phyloP scores from a whole-genome alignment of 2,113 vertebrate genomes.

The Proteles cristata region DNA sequence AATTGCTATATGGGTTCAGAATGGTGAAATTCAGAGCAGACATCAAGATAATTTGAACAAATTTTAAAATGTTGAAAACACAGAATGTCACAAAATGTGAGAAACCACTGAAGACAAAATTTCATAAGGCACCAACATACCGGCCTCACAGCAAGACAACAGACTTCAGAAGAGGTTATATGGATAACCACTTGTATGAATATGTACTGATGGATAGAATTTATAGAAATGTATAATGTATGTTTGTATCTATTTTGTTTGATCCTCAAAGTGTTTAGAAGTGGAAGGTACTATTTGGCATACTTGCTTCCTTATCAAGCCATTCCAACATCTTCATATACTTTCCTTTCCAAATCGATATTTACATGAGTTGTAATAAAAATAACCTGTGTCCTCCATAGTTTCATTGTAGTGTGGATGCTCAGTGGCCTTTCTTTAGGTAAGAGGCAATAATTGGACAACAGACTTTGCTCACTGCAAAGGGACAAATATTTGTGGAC shows the following conservation, averaged over 20 bases:
- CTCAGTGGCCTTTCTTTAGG: not conserved
- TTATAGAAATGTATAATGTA: not conserved
- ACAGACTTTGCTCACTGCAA: slow-evolving; percentile 71
- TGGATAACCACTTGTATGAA: not conserved
- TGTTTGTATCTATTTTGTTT: not conserved
- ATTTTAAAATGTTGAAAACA: slow-evolving; percentile 12
- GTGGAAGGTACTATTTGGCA: not conserved
- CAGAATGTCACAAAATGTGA: not conserved
- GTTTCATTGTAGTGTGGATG: not conserved
- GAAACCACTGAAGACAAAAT: not conserved
- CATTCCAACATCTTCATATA: not conserved
- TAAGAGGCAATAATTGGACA: slow-evolving; percentile 65
- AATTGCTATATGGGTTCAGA: not conserved
- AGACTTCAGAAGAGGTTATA: not conserved
- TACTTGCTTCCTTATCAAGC: not conserved
- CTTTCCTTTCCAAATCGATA: slow-evolving; percentile 31
- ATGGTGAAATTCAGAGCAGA: not conserved
- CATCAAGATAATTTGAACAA: not conserved
- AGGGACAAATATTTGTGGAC: slow-evolving; percentile 66
- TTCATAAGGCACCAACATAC: not conserved
- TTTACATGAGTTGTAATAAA: not conserved
- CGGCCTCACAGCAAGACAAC: not conserved
- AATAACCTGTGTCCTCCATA: not conserved
- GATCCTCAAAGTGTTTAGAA: not conserved
- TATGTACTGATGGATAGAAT: not conserved